Evolutionary conservation across 2,888 invertebrate species (phyloP).

Genomic region (Scelioninae gen. 1): DNA sequence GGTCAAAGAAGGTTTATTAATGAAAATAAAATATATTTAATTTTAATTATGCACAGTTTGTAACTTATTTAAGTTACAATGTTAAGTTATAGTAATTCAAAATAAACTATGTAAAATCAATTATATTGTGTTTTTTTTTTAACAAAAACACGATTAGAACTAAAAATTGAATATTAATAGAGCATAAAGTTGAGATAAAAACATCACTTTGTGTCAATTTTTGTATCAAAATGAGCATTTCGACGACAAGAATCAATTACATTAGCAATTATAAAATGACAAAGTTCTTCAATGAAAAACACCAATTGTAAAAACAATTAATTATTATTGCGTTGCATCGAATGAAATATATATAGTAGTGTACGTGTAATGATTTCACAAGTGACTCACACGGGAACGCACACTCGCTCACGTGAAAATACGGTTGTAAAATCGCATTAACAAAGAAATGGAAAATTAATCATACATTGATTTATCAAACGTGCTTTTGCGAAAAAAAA

Average conservation of each 20-base stretch:
- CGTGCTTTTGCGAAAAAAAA: conserved; percentile 5
- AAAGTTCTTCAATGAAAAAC: conserved; percentile 40
- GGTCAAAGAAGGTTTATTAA: too few relatives aligned
- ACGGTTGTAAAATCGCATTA: conserved; percentile 32
- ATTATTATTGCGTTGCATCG: conserved; percentile 35
- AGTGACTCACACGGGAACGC: conserved; percentile 24
- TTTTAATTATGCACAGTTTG: too few relatives aligned
- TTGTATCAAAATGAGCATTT: neutral
- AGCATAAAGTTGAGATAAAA: too few relatives aligned
- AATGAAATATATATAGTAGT: conserved; percentile 3
- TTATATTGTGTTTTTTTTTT: too few relatives aligned
- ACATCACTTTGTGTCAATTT: neutral
- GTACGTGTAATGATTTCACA: conserved; percentile 41
- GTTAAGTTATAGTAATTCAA: too few relatives aligned
- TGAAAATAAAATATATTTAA: too few relatives aligned
- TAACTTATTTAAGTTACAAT: too few relatives aligned
- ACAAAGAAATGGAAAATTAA: conserved; percentile 40
- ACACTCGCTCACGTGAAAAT: conserved; percentile 33
- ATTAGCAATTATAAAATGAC: conserved; percentile 25
- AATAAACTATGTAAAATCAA: too few relatives aligned
- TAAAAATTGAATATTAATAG: too few relatives aligned
- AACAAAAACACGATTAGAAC: too few relatives aligned
- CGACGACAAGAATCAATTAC: conserved; percentile 16
- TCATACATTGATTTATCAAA: conserved; percentile 27
- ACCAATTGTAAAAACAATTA: conserved; percentile 41